Percentiles rank a stretch among this genome's conserved stretches.
Evolutionary conservation across 2,797 vertebrate species (phyloP).

Genomic region (Heterohyrax brucei): DNA sequence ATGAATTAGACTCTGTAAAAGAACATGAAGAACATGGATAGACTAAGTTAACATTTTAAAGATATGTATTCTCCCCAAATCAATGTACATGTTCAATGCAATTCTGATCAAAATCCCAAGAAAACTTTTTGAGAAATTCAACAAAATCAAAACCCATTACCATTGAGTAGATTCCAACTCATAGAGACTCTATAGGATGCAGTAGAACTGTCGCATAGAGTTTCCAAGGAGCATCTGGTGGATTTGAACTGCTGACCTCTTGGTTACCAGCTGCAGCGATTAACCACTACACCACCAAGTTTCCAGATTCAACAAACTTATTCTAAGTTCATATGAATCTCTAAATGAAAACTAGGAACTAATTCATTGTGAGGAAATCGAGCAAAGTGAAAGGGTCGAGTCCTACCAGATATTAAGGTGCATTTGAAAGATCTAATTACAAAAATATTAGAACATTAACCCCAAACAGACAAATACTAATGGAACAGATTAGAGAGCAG

Average conservation of each 20-base stretch:
- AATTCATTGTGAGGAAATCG: not conserved
- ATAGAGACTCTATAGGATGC: too few species aligned
- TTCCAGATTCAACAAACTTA: not conserved
- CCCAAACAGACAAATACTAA: not conserved
- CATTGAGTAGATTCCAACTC: too few species aligned
- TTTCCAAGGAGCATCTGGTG: too few species aligned
- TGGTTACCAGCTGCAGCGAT: too few species aligned
- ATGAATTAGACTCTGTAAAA: not conserved
- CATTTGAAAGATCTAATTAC: not conserved
- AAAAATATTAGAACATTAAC: not conserved
- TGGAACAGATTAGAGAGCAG: not conserved
- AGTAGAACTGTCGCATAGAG: too few species aligned
- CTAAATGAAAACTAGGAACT: slow-evolving; percentile 5
- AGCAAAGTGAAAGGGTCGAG: not conserved
- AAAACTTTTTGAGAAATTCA: slow-evolving; percentile 15
- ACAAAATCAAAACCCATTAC: not conserved
- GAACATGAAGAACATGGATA: not conserved
- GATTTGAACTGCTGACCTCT: too few species aligned
- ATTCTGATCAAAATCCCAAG: not conserved
- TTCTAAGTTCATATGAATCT: not conserved
- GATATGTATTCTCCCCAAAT: not conserved
- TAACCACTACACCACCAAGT: too few species aligned
- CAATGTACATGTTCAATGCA: not conserved
- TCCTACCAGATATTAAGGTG: not conserved
- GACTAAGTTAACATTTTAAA: slow-evolving; percentile 26